Evolutionary conservation across 2,113 vertebrate genomes (phyloP).

Genomic region (Cynocephalus volans): DNA sequence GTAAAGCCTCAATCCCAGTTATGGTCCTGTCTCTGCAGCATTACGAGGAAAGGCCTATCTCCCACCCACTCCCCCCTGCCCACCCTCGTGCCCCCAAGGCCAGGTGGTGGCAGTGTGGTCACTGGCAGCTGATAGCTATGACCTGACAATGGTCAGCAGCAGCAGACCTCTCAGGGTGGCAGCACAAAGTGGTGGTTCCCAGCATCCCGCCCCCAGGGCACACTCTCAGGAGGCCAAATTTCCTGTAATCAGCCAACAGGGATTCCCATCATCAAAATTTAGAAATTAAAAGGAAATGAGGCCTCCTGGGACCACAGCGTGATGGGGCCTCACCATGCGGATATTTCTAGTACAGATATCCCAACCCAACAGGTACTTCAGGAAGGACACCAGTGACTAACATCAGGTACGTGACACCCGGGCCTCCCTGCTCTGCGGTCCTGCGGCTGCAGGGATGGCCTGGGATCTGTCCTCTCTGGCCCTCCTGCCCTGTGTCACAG

Average conservation of each 20-base stretch:
- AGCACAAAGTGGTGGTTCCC: fast-evolving
- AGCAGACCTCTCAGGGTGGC: neutral
- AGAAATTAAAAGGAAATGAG: neutral
- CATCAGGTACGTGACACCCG: neutral
- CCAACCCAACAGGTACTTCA: neutral
- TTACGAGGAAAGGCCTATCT: neutral
- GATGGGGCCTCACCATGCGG: neutral
- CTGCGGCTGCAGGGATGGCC: neutral
- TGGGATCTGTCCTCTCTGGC: neutral
- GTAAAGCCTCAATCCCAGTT: neutral
- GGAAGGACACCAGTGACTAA: fast-evolving
- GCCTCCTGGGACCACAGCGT: too few relatives aligned
- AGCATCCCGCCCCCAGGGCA: neutral
- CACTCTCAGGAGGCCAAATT: neutral
- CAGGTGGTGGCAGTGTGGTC: neutral
- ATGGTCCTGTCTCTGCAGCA: neutral
- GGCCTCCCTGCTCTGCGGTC: neutral
- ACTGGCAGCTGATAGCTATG: neutral
- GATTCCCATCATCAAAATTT: neutral
- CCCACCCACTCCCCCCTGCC: fast-evolving
- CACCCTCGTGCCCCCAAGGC: fast-evolving
- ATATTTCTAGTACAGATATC: neutral
- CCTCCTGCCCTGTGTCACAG: slow-evolving; percentile 68
- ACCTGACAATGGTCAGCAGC: neutral
- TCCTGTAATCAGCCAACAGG: neutral